Percentiles rank a stretch among this genome's conserved stretches.
These are phyloP conservation scores for Chymomyza amoena DNA, from an alignment of 2,888 invertebrate genomes.

Conservation along the genomic window DNA sequence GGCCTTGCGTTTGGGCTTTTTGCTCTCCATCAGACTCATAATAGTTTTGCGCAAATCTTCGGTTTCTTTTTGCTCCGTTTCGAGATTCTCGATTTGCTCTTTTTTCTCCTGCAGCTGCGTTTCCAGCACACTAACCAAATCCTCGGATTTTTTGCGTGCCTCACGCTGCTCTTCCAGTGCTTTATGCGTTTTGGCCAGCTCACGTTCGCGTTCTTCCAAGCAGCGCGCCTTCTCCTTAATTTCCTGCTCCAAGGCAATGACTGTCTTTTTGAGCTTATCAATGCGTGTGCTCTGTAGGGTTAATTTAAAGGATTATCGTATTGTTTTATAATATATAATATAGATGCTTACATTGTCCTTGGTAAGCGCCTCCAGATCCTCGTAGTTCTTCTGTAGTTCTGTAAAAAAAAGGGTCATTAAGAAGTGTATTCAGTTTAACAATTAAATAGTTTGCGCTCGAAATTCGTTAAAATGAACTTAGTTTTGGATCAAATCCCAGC, in stretches of 20 bases:
- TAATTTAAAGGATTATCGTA: background rate
- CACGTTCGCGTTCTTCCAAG: conserved; percentile 75
- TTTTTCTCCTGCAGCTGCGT: conserved; percentile 76
- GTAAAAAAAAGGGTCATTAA: background rate
- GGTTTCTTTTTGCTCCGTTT: conserved; percentile 76
- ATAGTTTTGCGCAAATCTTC: conserved; percentile 78
- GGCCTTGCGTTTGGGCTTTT: conserved; percentile 75
- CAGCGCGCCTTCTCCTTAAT: conserved; percentile 72
- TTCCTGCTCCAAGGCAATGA: conserved; percentile 73
- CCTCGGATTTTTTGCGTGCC: conserved; percentile 75
- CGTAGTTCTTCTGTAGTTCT: conserved; percentile 70
- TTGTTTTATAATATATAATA: too few relatives aligned
- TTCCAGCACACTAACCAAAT: conserved; percentile 75
- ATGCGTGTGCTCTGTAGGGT: conserved; percentile 62
- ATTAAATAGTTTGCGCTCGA: too few relatives aligned
- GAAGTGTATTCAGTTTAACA: too few relatives aligned
- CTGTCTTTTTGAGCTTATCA: conserved; percentile 75
- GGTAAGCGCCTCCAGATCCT: conserved; percentile 66
- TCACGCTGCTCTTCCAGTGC: conserved; percentile 75
- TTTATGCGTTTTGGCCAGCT: conserved; percentile 73
- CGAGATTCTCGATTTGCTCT: conserved; percentile 74
- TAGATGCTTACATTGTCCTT: conserved; percentile 69
- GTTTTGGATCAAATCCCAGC: too few relatives aligned
- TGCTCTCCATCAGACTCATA: conserved; percentile 78
- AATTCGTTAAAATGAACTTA: too few relatives aligned